Base-by-base conservation (phyloP, 2,113 vertebrate genomes). In the Lepisosteus osseus region DNA sequence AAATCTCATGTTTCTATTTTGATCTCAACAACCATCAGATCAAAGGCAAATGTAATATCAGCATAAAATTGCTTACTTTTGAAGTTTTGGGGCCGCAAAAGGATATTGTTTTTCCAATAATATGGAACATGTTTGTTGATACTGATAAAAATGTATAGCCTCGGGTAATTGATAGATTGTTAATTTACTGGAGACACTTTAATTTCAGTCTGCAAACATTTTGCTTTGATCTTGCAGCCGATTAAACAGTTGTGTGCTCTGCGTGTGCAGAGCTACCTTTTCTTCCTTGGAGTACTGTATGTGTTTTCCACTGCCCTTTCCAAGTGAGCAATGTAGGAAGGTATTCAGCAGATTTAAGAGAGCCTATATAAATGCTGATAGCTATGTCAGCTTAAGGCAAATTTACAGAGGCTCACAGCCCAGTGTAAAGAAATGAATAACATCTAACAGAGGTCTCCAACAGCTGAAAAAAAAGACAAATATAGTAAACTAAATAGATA, bases 331-430 rank as follows among this genome's bases (percentile, higher is more conserved):
- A 78, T 84, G 86, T 85, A 88, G 86, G 88, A 89, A 90, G 86
- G 86, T 86, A 90, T 91, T 89, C 80, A 77, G 76, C 80, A 88
- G 85, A 89, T 90, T 89, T 90, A 88, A 87, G 86, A 88, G 84
- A 84, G 82, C 81, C 85, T 86, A 78, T 86, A 86, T 86, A 89
- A 88, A 82, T 78, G 78, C 72, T 80, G 81, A 90, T 83, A 80
- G 86, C 83, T 87, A 86, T 87, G 90, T 88, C 83, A 89, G 86
- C 87, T 89, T 78, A 84, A 79, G 83, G 71, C 84, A 78, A 76
- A 85, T 87, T 85, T 85, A 79, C 76, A 86, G 80, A 68, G 80
- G 83, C 76, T 87, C 80, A 83, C 76, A 80, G 72, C 68, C 76
- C 78, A 75, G 84, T 29, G 29, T 82, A 85, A 85, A 81, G 76